Evolutionary conservation across 2,888 invertebrate species (phyloP), one percentile per base, ranked within the genome.

Genomic region (Cancer borealis): DNA sequence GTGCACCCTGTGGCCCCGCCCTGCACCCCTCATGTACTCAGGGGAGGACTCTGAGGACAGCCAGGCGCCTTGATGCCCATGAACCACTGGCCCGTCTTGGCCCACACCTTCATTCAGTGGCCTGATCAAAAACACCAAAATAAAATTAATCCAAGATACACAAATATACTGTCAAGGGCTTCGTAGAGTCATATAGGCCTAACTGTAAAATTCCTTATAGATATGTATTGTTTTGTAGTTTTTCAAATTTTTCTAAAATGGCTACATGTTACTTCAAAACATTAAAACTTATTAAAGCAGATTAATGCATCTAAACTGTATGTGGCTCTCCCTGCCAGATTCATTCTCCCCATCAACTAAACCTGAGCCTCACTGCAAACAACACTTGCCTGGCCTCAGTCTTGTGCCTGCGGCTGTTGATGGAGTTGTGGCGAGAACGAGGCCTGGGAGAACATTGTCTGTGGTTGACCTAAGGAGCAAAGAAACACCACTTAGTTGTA

Each of bases 11-110:
- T 30, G 90, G 10, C 93, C 66, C 66, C 89, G 89, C 14, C 46
- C n/a, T 30, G 26, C 66, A 30, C 26, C 49, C 84, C 49, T 47
- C 39, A 26, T 26, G 49, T 93, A 73, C 45, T 39, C 93, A 4
- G 93, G 95, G 0, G 95, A 95, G 17, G 95, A 95, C 47, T 95
- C 95, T 5, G 95, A 95, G 6, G 95, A 95, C 6, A 79, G 17
- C 95, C 95, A 95, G 5, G 45, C 92, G n/a, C 47, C 88, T 30
- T 93, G 95, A n/a, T 88, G 89, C 21, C 88, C 73, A 92, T 94
- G 93, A n/a, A 30, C 47, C 30, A 47, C 17, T 45, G 87, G 26
- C 30, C 47, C 14, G n/a, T 39, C 54, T 14, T 89, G 89, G 39
- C 39, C 79, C 79, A 79, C 79, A 79, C 79, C 84, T 39, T 84